A percentile compares a stretch with the other conserved stretches of the same genome.
phyloP scores from a whole-genome alignment of 2,888 invertebrate genomes.

The Drosophila parthenogenetica region DNA sequence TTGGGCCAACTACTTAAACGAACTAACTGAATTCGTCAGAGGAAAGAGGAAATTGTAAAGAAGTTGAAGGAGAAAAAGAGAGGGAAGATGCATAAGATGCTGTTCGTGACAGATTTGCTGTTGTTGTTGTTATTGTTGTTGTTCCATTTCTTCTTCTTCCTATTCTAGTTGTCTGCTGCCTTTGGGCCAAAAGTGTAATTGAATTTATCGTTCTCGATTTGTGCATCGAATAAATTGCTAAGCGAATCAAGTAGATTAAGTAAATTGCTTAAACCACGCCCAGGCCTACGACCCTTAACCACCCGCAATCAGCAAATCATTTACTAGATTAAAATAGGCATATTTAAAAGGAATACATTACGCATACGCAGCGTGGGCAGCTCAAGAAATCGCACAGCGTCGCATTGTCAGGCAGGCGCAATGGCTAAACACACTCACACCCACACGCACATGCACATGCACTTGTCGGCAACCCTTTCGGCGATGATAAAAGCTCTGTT shows the following conservation, averaged over 20 bases:
- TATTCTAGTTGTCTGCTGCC: conserved; percentile 6
- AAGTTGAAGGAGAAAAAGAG: not conserved
- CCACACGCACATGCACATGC: not conserved
- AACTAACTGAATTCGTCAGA: conserved; percentile 54
- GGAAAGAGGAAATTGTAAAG: conserved; percentile 1
- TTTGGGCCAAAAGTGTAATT: conserved; percentile 63
- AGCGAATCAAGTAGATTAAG: conserved; percentile 43
- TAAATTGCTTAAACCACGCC: conserved; percentile 38
- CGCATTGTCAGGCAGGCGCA: conserved; percentile 43
- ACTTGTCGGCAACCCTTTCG: conserved; percentile 53
- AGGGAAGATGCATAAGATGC: conserved; percentile 9
- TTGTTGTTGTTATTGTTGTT: conserved; percentile 35
- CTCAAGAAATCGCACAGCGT: not conserved
- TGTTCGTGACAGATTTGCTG: conserved; percentile 59
- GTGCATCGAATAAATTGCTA: conserved; percentile 68
- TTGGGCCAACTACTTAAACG: conserved; percentile 76
- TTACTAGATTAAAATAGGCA: conserved; percentile 45
- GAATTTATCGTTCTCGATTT: conserved; percentile 73
- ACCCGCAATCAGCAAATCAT: conserved; percentile 41
- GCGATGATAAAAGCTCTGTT: conserved; percentile 41
- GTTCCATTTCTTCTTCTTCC: not conserved
- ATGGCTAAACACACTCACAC: conserved; percentile 16
- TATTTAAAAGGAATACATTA: conserved; percentile 26
- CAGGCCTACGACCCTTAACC: not conserved
- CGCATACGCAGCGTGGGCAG: conserved; percentile 66